Base-by-base conservation (phyloP, 1,140 invertebrate species). In the Diachasma alloeum region DNA sequence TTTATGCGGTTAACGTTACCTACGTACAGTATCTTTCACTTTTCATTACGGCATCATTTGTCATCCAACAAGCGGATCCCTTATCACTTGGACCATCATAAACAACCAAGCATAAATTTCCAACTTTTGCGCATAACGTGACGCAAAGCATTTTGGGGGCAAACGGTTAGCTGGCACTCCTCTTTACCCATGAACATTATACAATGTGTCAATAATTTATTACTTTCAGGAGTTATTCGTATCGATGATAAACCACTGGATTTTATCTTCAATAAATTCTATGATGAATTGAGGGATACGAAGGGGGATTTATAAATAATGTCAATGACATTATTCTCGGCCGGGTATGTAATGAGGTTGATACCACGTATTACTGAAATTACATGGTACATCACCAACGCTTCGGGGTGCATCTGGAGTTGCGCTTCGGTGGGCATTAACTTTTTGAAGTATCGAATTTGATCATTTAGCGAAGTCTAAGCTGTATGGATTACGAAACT, bases 1-100 rank as follows among this genome's bases (percentile, higher is more conserved):
- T 90, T 90, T 89, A 90, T 90, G 87, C 88, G 87, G 59, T 63
- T 83, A 69, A 77, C 81, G 83, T 77, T 75, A 79, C 81, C 80
- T 82, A 68, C 82, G 85, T 56, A 87, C 87, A 85, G 89, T 90
- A 89, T 90, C 89, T 90, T 89, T 90, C 88, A 89, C 88, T 90
- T 90, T 90, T 90, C 89, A 90, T 90, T 90, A 90, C 84, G 85
- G 85, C 85, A 89, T 90, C 88, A 89, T 90, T 89, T 89, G 89
- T 90, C 89, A 90, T 88, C 84, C 83, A 53, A 83, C 83, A 85
- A 63, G 85, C 83, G 86, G 87, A 89, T 89, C 88, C 87, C 88
- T 90, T 90, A 89, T 90, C 89, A 89, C 86, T 89, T 81, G 84
- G 80, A 31, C 87, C 85, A 89, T 89, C 88, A 89, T 89, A 90